Percentiles rank a stretch among this genome's conserved stretches.
phyloP scores from a whole-genome alignment of 2,113 vertebrate species.

The Centropus bengalensis region DNA sequence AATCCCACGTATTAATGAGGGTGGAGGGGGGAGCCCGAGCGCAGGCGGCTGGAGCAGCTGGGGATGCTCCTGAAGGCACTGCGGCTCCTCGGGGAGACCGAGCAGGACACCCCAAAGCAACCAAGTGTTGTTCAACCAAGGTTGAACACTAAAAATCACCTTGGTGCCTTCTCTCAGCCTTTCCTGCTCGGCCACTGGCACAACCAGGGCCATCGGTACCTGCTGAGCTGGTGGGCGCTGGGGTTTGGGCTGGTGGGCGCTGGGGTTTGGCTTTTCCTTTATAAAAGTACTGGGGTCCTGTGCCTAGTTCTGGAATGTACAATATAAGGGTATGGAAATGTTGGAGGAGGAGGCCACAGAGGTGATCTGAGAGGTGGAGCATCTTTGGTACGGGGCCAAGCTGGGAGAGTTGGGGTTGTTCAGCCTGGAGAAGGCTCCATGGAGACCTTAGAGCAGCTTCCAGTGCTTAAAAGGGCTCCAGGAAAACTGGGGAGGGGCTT shows the following conservation, averaged over 20 bases:
- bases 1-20: conserved; percentile 64
- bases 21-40: background rate
- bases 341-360: too few species aligned
- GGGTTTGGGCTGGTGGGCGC: background rate
- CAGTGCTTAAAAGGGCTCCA: too few species aligned
- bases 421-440: too few species aligned
- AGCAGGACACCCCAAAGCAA: rapidly evolving
- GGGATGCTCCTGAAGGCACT: rapidly evolving
- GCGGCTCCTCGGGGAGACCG: rapidly evolving
- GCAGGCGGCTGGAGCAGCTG: rapidly evolving
- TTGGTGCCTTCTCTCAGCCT: background rate
- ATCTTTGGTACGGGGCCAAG: too few species aligned
- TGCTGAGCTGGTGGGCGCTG: background rate
- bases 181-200: background rate
- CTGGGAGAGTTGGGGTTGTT: too few species aligned
- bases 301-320: too few species aligned
- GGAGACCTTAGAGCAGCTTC: too few species aligned
- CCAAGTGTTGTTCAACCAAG: rapidly evolving
- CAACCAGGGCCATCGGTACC: background rate
- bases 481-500: too few species aligned
- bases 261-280: background rate
- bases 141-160: background rate
- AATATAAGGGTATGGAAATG: too few species aligned
- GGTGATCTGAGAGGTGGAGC: too few species aligned
- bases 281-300: too few species aligned